Evolutionary conservation across 2,888 invertebrate species (phyloP), one percentile per base, ranked within the genome.

Genomic region (Thecocarcelia acutangulata): DNA sequence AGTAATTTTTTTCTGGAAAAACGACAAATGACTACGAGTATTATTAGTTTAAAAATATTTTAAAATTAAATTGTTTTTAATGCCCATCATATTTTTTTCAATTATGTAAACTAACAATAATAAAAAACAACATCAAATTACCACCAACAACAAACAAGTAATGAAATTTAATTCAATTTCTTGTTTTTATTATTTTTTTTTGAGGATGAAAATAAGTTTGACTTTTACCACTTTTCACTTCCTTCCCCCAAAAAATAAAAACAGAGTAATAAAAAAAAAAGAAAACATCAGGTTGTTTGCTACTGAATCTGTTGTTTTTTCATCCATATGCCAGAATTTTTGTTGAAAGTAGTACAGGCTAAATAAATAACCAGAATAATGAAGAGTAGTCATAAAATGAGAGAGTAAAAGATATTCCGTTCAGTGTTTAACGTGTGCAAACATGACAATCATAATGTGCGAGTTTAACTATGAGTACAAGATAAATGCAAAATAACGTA

Each of bases 121-220:
- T 15, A 12, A 33, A 42, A 4, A 68, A 12, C 11, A 52, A 58
- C 15, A 21, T 66, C 15, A 48, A 66, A 37, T 66, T 79, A 52
- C 59, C 68, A 59, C 12, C 48, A 59, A 50, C 33, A 68, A 52
- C 48, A 3, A 68, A 58, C 28, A 64, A 77, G 50, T 56, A 73
- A 70, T 73, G 59, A 66, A 64, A 82, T 78, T 78, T 82, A 82
- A 78, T 82, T 82, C 78, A 82, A 82, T 82, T 78, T 74, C 44
- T 72, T 21, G 12, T 72, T 46, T 68, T 9, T 13, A 5, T 44
- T 48, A 63, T 61, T 42, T 75, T 52, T 63, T 48, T 50, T 21
- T 17, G n/a, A 58, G 37, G 11, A 63, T 42, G 42, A 70, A 72
- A 69, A 77, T 46, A 64, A 74, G 64, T 74, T 59, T 61, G 61